Evolutionary conservation across 2,113 vertebrate genomes (phyloP).

Genomic region (Ivindomyrus marchei): DNA sequence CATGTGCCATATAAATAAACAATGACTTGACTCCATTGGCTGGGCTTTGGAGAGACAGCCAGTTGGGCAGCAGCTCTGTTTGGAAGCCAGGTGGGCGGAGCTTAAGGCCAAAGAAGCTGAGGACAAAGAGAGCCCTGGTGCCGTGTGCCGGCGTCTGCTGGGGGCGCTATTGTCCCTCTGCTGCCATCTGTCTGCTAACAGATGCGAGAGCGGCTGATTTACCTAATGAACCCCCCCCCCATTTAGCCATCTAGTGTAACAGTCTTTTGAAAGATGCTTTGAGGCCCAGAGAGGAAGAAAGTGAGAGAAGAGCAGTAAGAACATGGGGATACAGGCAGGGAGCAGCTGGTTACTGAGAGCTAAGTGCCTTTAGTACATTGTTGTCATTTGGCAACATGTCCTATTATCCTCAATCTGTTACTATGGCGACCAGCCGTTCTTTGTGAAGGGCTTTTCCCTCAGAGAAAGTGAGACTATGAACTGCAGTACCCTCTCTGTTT

Average conservation of each 20-base stretch:
- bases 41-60: background rate
- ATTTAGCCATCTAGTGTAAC: background rate
- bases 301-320: background rate
- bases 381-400: conserved; percentile 28
- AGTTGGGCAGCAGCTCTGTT: background rate
- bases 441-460: conserved; percentile 25
- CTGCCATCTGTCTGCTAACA: conserved; percentile 13
- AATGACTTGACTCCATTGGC: background rate
- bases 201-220: background rate
- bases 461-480: background rate
- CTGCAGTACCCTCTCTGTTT: background rate
- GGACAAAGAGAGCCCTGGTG: conserved; percentile 9
- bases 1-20: background rate
- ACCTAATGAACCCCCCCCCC: background rate
- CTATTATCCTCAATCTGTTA: conserved; percentile 41
- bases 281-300: background rate
- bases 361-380: conserved; percentile 15
- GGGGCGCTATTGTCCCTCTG: background rate
- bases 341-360: background rate
- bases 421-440: conserved; percentile 41
- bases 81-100: background rate
- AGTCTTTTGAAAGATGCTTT: background rate
- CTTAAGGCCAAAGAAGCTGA: background rate
- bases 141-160: background rate
- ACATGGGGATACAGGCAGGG: background rate